Evolutionary conservation across 2,797 vertebrate genomes (phyloP), one percentile per base, ranked within the genome.

Genomic region (Phataginus tetradactyla): DNA sequence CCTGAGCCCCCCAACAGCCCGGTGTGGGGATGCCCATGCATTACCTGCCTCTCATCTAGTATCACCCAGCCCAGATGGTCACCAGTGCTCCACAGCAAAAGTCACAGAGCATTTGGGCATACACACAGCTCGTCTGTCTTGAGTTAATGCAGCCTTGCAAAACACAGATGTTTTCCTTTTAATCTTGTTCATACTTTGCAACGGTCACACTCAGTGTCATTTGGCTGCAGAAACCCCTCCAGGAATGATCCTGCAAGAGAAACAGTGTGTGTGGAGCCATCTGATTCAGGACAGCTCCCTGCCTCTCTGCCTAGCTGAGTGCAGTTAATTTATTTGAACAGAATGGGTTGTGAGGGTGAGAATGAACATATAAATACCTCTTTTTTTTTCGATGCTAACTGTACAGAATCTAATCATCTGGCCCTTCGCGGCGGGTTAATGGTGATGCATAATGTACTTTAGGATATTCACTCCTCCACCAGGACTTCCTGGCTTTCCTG

Each of bases 311-410:
- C 75, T 55, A 94, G 92, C 96, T 93, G 97, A 97, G 95, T 92
- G 86, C 89, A n/a, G 72, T 93, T 97, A 94, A 96, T 97, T 97
- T 97, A 97, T 97, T 94, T 96, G 90, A 90, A 94, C 78, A 83
- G 92, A 95, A 96, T 79, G 49, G 92, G 66, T 94, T 97, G 93
- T 93, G 90, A 96, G 94, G 89, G 91, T 93, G 92, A 97, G 96
- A 79, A 96, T 93, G 95, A 97, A 96, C 96, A n/a, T 77, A 91
- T 68, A 97, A 96, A 98, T 97, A 96, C 92, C 92, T 96, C 86
- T 42, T 59, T 83, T 72, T 13, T 97, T 93, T 94, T 97, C 84
- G 96, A 97, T 88, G 92, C 88, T 96, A 97, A 81, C 66, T 87
- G 25, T 80, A 88, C 79, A 96, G 94, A 96, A 90, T 95, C 90